A percentile compares a stretch with the other conserved stretches of the same genome.
Conservation (phyloP, 2,888 invertebrate species). For the Macroteleia sp. region DNA sequence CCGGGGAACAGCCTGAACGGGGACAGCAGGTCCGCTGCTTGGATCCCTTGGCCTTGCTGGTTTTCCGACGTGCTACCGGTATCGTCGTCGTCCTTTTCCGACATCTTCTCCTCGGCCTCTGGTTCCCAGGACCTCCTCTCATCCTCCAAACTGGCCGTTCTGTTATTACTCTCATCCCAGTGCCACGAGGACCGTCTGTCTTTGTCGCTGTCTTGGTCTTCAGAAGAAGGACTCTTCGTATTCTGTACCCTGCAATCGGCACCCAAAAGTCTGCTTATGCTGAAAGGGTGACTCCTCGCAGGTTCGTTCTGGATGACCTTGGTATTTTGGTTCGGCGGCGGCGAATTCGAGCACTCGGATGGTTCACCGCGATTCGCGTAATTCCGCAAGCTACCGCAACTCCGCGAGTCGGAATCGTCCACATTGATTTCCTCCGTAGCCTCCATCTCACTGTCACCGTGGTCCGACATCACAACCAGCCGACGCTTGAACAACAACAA, state of each 20-base stretch:
- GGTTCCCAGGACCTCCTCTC: constrained; percentile 79
- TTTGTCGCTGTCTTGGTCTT: constrained; percentile 78
- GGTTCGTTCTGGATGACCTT: constrained; percentile 75
- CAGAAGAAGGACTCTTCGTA: constrained; percentile 76
- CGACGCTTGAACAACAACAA: too few species aligned
- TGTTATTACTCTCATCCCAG: constrained; percentile 76
- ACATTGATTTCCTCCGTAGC: constrained; percentile 82
- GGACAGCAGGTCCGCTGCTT: constrained; percentile 66
- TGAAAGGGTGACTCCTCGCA: constrained; percentile 80
- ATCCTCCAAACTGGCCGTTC: constrained; percentile 74
- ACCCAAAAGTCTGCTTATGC: constrained; percentile 80
- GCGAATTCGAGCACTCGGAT: constrained; percentile 77
- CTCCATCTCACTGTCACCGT: constrained; percentile 80
- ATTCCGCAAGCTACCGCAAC: constrained; percentile 75
- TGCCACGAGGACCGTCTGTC: constrained; percentile 77
- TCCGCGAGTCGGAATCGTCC: constrained; percentile 80
- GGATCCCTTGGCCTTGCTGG: constrained; percentile 66
- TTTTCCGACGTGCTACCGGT: constrained; percentile 78
- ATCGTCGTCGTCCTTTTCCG: constrained; percentile 81
- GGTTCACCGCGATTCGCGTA: constrained; percentile 69
- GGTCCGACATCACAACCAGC: constrained; percentile 80
- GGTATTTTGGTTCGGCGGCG: constrained; percentile 70
- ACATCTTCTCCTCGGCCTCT: constrained; percentile 77
- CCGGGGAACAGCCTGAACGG: constrained; percentile 75
- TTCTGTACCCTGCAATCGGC: constrained; percentile 75